Conservation (phyloP, 2,797 vertebrate species). For the Hoplostethus atlanticus region DNA sequence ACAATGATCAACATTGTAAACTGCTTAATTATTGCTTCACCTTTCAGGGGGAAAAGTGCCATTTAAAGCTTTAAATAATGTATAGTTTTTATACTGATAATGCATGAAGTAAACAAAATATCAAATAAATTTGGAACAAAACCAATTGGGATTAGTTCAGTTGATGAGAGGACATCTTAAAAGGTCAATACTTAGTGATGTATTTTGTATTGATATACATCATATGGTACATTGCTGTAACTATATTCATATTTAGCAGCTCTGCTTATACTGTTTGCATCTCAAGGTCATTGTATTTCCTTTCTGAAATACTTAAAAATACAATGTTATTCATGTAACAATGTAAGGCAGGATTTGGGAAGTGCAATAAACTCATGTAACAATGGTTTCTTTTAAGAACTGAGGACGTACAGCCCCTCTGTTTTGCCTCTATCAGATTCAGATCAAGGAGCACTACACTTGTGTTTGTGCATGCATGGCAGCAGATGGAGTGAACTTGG, state of each 20-base stretch:
- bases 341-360: conserved; percentile 50
- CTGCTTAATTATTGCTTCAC: not conserved
- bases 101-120: not conserved
- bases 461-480: conserved; percentile 17
- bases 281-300: conserved; percentile 31
- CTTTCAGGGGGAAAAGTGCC: conserved; percentile 57
- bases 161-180: conserved; percentile 14
- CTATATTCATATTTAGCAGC: conserved; percentile 40
- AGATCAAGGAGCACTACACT: not conserved
- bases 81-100: not conserved
- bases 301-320: conserved; percentile 3
- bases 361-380: conserved; percentile 82
- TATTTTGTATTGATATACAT: conserved; percentile 26
- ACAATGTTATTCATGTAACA: conserved; percentile 18
- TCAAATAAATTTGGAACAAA: not conserved
- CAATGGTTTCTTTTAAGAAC: not conserved
- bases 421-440: conserved; percentile 2
- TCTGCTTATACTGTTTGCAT: conserved; percentile 35
- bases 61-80: conserved; percentile 57
- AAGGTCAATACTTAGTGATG: conserved; percentile 37
- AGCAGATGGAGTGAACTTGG: conserved; percentile 38
- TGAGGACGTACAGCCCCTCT: not conserved
- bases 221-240: conserved; percentile 15
- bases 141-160: not conserved
- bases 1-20: conserved; percentile 12